Percentiles rank a stretch among this genome's conserved stretches.
Conservation (phyloP, 1,140 invertebrate species). For the Spodoptera litura region DNA sequence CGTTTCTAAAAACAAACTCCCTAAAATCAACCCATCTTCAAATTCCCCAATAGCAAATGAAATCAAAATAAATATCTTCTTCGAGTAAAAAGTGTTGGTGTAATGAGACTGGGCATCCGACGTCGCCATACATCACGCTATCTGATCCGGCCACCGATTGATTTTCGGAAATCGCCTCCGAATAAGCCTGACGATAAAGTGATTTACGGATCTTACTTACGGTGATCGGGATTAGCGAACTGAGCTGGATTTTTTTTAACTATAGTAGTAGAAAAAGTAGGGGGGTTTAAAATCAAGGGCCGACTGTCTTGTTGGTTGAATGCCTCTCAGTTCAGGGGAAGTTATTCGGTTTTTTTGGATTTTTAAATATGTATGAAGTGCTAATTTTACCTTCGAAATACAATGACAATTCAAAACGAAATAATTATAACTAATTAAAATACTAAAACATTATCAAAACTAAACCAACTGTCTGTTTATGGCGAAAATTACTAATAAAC, state of each 20-base stretch:
- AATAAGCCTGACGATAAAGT: conserved; percentile 65
- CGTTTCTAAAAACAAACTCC: too few species aligned
- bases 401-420: too few species aligned
- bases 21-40: too few species aligned
- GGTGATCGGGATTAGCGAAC: conserved; percentile 26
- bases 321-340: too few species aligned
- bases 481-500: too few species aligned
- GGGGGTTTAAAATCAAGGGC: too few species aligned
- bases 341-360: too few species aligned
- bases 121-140: conserved; percentile 64
- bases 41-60: background rate
- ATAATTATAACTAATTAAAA: background rate
- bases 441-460: background rate
- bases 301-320: too few species aligned
- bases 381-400: too few species aligned
- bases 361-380: too few species aligned
- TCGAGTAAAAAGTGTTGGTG: conserved; percentile 15
- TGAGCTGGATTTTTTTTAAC: background rate
- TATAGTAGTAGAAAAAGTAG: too few species aligned
- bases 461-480: background rate
- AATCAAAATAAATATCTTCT: conserved; percentile 23
- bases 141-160: conserved; percentile 66
- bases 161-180: conserved; percentile 73
- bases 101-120: conserved; percentile 14
- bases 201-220: conserved; percentile 61